Evolutionary conservation across 2,888 invertebrate genomes (phyloP), one percentile per base, ranked within the genome.

Genomic region (Diabrotica balteata): DNA sequence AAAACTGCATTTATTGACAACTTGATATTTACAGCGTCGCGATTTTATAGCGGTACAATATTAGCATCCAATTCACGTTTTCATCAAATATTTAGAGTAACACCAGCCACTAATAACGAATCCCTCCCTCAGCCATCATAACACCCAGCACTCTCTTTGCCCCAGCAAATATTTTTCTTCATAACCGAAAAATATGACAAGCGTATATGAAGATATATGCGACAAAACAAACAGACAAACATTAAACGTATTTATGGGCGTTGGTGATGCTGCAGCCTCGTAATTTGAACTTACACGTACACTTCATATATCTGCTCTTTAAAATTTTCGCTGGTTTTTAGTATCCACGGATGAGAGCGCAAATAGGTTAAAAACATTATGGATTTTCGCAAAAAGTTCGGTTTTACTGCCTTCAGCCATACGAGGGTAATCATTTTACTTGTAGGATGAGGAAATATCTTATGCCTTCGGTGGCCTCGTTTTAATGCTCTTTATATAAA

Each of bases 241-340:
- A 63, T 54, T 63, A 63, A 63, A 63, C 63, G 57, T 63, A 63
- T 63, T 63, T 63, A 57, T 57, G 63, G 49, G n/a, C 50, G 50
- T 44, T 63, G 57, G 55, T 32, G 32, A 63, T 63, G 63, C 55
- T 55, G 50, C 32, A 5, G 32, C 1, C 32, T 32, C 32, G 32
- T 63, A 57, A 63, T 63, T 55, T 63, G 22, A 57, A 63, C 57
- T 63, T 63, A 63, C 54, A 54, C 50, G 63, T 57, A 55, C 63
- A 63, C 54, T 63, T 54, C 63, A 57, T 63, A 54, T 63, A 63
- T 63, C 57, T 57, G 55, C 47, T 43, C 32, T 22, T 57, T 50
- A 49, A 57, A 63, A 57, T 57, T 63, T 57, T 42, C 42, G n/a
- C 43, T 43, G 10, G 54, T 43, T 43, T 54, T 42, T 42, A 42